Evolutionary conservation across 2,888 invertebrate genomes (phyloP).

Genomic region (Merodon equestris): DNA sequence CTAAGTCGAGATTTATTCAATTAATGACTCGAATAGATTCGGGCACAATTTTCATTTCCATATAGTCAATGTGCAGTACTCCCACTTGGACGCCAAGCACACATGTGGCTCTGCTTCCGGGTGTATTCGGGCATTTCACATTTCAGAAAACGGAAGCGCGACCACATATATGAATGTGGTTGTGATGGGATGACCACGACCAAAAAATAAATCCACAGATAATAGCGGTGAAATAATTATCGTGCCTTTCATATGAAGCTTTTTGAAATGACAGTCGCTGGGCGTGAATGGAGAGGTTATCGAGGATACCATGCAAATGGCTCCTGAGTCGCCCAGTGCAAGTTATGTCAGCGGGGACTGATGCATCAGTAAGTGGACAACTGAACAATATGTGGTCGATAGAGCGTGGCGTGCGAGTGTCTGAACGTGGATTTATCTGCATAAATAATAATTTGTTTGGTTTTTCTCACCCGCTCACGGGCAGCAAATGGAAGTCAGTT

Average conservation of each 20-base stretch:
- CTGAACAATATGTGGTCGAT: constrained; percentile 37
- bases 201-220: constrained; percentile 50
- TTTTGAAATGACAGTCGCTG: constrained; percentile 37
- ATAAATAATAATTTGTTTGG: constrained; percentile 60
- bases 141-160: constrained; percentile 30
- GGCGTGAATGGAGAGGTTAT: constrained; percentile 17
- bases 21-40: constrained; percentile 52
- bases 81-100: not conserved
- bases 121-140: constrained; percentile 13
- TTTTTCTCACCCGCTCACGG: constrained; percentile 3
- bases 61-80: not conserved
- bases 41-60: constrained; percentile 4
- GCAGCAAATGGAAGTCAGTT: not conserved
- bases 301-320: not conserved
- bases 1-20: constrained; percentile 45
- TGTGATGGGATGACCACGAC: constrained; percentile 16
- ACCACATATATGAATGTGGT: constrained; percentile 36
- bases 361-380: constrained; percentile 32
- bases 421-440: constrained; percentile 45
- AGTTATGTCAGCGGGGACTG: constrained; percentile 47
- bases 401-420: constrained; percentile 2
- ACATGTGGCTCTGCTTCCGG: constrained; percentile 2
- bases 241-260: constrained; percentile 46
- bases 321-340: constrained; percentile 5
- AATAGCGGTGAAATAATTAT: constrained; percentile 66